These are phyloP conservation scores for Cirrhinus molitorella DNA, from an alignment of 2,797 vertebrate genomes.

Conservation along the genomic window DNA sequence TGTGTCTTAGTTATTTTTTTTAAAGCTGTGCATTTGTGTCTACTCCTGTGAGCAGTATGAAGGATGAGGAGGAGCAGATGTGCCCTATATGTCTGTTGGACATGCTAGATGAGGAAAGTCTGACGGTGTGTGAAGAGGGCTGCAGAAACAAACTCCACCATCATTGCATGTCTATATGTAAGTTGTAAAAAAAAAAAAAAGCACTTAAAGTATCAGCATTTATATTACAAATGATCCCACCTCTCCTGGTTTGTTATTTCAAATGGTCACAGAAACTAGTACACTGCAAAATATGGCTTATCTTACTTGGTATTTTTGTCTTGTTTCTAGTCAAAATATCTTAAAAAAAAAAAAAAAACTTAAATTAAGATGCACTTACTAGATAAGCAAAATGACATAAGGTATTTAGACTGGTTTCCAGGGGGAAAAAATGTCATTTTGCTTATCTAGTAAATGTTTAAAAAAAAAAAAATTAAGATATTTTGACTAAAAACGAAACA, in stretches of 20 bases:
- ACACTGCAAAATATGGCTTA: no score
- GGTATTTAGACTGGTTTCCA: no score
- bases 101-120: conserved; percentile 91
- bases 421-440: no score
- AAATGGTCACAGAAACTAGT: neutral
- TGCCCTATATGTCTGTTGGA: conserved; percentile 91
- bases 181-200: conserved; percentile 64
- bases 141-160: conserved; percentile 92
- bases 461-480: no score
- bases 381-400: no score
- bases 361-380: no score
- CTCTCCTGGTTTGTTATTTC: neutral
- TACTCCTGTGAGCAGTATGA: conserved; percentile 75
- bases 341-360: no score
- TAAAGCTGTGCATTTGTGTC: conserved; percentile 2
- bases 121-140: conserved; percentile 90
- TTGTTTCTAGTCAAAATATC: no score
- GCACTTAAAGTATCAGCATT: neutral
- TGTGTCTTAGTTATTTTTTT: neutral
- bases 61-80: conserved; percentile 93
- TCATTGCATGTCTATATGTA: conserved; percentile 95
- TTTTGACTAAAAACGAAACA: no score
- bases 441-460: no score
- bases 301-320: no score
- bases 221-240: neutral